A percentile compares a stretch with the other conserved stretches of the same genome.
These are phyloP conservation scores for Scopus umbretta DNA, from an alignment of 2,113 vertebrate species.

Conservation along the genomic window DNA sequence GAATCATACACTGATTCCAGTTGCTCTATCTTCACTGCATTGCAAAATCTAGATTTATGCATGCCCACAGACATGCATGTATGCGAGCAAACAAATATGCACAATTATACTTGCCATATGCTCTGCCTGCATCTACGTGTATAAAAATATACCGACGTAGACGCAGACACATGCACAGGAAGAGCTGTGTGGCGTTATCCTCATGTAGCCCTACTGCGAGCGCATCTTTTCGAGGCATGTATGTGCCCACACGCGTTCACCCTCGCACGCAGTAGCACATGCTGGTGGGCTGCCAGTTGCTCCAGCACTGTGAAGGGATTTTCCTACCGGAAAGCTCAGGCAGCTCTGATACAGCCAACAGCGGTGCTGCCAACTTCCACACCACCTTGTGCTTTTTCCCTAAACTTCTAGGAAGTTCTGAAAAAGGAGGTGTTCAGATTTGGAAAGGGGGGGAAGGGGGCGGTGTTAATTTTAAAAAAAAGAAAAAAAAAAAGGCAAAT, in stretches of 20 bases:
- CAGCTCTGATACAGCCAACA: neutral
- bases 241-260: neutral
- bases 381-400: neutral
- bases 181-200: neutral
- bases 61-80: neutral
- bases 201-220: neutral
- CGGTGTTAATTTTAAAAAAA: neutral
- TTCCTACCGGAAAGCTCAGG: neutral
- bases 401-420: neutral
- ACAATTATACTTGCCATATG: conserved; percentile 15
- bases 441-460: neutral
- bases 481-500: neutral
- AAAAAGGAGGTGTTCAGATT: neutral
- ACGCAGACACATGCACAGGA: neutral
- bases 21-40: neutral
- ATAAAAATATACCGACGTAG: neutral
- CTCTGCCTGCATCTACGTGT: neutral
- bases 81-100: conserved; percentile 28
- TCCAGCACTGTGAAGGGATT: neutral
- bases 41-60: neutral
- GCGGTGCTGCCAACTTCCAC: neutral
- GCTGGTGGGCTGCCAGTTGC: neutral
- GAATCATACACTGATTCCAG: neutral
- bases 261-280: neutral
- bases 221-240: neutral